Conservation (phyloP, 64 coral and sea anemone genomes). For the Dendronephthya gigantea region DNA sequence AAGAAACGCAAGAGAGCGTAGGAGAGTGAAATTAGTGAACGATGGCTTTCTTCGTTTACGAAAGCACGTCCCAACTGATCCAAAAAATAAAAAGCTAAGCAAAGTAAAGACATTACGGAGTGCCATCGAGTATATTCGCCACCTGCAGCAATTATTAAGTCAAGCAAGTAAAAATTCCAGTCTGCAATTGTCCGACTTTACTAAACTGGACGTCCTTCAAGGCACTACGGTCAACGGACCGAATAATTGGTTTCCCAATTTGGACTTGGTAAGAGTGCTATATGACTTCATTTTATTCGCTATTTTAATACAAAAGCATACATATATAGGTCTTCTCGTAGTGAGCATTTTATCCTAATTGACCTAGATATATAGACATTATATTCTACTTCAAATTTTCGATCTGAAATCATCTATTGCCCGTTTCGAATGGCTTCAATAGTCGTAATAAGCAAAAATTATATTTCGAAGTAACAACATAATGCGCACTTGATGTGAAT, state of each 20-base stretch:
- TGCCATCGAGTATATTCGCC: conserved; percentile 97
- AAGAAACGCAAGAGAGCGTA: conserved; percentile 77
- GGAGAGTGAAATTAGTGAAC: conserved; percentile 92
- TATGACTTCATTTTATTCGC: background rate
- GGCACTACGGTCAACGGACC: background rate
- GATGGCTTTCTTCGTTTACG: conserved; percentile 84
- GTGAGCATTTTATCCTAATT: no score
- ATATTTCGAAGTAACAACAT: no score
- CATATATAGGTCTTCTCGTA: background rate
- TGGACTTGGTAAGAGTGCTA: background rate
- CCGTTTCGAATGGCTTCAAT: no score
- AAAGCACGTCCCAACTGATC: conserved; percentile 97
- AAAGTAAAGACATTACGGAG: conserved; percentile 99
- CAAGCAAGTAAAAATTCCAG: conserved; percentile 52
- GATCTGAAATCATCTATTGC: no score
- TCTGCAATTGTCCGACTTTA: background rate
- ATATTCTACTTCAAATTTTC: no score
- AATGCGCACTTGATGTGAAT: no score
- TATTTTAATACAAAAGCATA: background rate
- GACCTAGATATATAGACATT: no score
- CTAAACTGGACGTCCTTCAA: background rate
- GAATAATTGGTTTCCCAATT: background rate
- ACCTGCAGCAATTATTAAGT: conserved; percentile 87
- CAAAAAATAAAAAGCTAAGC: conserved; percentile 98
- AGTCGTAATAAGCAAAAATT: no score